These are phyloP conservation scores for Brachionus rubens DNA, from an alignment of 1,140 invertebrate species.

Conservation along the genomic window DNA sequence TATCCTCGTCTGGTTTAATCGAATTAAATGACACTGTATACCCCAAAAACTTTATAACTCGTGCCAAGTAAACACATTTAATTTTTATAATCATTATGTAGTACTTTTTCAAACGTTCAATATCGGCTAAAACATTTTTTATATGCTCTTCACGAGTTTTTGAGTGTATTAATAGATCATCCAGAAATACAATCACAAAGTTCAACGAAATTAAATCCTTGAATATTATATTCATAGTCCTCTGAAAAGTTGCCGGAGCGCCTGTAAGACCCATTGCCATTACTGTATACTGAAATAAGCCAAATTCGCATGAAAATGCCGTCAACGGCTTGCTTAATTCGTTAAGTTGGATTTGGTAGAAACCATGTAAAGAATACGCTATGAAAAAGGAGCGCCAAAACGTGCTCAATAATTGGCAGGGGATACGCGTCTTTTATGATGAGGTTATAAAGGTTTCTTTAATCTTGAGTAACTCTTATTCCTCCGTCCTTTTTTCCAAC, in stretches of 20 bases:
- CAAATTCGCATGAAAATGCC: neutral
- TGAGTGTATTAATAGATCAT: neutral
- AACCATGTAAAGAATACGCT: neutral
- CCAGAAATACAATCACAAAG: neutral
- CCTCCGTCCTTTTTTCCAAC: constrained; percentile 24
- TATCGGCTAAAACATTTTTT: neutral
- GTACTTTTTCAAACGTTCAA: constrained; percentile 46
- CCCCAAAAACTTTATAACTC: constrained; percentile 57
- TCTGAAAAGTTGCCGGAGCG: constrained; percentile 55
- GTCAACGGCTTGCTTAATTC: neutral
- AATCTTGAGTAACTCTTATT: constrained; percentile 13
- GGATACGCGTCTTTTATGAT: neutral
- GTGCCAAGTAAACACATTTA: constrained; percentile 58
- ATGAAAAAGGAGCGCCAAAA: neutral
- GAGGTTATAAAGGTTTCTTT: neutral
- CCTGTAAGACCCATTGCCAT: constrained; percentile 60
- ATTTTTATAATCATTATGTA: constrained; percentile 58
- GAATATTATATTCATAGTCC: constrained; percentile 51
- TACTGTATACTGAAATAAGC: constrained; percentile 49
- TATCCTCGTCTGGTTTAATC: constrained; percentile 20
- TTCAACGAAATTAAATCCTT: neutral
- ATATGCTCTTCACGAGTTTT: neutral
- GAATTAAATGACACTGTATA: constrained; percentile 48
- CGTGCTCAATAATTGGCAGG: constrained; percentile 8
- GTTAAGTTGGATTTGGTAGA: neutral